These are phyloP conservation scores for Carassius auratus DNA, from an alignment of 2,113 vertebrate species.

Conservation along the genomic window DNA sequence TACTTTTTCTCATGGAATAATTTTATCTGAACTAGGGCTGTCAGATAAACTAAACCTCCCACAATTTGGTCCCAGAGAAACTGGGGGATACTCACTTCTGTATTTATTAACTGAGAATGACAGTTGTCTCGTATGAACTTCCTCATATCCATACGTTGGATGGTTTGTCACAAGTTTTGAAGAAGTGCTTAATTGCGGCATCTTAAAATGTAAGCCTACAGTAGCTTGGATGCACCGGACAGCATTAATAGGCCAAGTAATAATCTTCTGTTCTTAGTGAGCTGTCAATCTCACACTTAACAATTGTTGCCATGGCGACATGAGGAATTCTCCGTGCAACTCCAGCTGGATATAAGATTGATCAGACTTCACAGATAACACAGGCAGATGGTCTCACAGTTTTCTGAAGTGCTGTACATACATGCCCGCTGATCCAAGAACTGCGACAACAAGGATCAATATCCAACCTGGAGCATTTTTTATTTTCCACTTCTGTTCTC, in stretches of 20 bases:
- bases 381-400: slow-evolving; percentile 47
- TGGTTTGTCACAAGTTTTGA: background rate
- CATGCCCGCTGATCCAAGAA: slow-evolving; percentile 29
- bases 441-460: slow-evolving; percentile 38
- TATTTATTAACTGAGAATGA: background rate
- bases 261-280: slow-evolving; percentile 38
- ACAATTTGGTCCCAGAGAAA: background rate
- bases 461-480: background rate
- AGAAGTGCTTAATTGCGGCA: background rate
- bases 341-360: slow-evolving; percentile 53
- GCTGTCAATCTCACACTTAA: slow-evolving; percentile 48
- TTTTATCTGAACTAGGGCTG: background rate
- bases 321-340: slow-evolving; percentile 45
- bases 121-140: background rate
- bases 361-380: slow-evolving; percentile 45
- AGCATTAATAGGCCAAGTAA: slow-evolving; percentile 24
- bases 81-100: background rate
- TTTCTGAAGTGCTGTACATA: slow-evolving; percentile 28
- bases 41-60: background rate
- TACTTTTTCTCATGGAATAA: background rate
- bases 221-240: background rate
- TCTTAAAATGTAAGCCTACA: slow-evolving; percentile 22
- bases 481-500: background rate
- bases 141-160: background rate
- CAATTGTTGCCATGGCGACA: slow-evolving; percentile 52